These are phyloP conservation scores for Eurystomus gularis DNA, from an alignment of 2,113 vertebrate species.

Conservation along the genomic window DNA sequence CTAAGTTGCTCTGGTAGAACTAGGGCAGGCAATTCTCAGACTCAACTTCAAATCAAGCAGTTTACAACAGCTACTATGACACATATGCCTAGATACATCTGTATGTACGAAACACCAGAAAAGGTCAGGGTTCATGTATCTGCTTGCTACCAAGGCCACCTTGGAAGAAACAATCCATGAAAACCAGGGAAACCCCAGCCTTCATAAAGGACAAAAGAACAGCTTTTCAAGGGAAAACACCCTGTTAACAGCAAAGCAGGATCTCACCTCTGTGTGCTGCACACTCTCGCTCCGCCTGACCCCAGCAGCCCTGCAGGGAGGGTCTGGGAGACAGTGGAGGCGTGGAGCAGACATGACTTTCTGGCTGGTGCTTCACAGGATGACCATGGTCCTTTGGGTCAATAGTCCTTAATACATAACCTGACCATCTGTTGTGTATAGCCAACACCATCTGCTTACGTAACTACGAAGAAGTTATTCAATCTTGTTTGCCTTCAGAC, in stretches of 20 bases:
- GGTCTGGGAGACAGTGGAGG: slow-evolving; percentile 19
- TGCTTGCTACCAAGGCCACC: not conserved
- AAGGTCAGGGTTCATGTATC: not conserved
- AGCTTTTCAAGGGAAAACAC: not conserved
- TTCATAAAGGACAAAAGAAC: not conserved
- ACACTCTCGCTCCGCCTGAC: not conserved
- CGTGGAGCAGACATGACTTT: slow-evolving; percentile 24
- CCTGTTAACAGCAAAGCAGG: not conserved
- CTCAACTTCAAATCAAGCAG: not conserved
- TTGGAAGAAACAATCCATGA: not conserved
- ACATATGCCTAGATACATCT: fast-evolving
- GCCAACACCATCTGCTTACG: not conserved
- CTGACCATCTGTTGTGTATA: slow-evolving; percentile 1
- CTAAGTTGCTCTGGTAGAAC: not conserved
- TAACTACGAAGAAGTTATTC: not conserved
- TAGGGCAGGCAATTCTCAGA: not conserved
- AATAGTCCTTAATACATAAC: not conserved
- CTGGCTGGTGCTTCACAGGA: slow-evolving; percentile 13
- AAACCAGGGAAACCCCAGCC: not conserved
- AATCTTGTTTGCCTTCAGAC: not conserved
- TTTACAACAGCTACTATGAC: not conserved
- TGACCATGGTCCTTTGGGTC: slow-evolving; percentile 41
- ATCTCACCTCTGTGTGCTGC: not conserved
- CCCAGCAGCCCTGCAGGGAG: slow-evolving; percentile 47
- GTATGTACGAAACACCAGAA: not conserved